A percentile compares a stretch with the other conserved stretches of the same genome.
Evolutionary conservation across 2,797 vertebrate species (phyloP).

Genomic region (Rhinoraja longicauda): DNA sequence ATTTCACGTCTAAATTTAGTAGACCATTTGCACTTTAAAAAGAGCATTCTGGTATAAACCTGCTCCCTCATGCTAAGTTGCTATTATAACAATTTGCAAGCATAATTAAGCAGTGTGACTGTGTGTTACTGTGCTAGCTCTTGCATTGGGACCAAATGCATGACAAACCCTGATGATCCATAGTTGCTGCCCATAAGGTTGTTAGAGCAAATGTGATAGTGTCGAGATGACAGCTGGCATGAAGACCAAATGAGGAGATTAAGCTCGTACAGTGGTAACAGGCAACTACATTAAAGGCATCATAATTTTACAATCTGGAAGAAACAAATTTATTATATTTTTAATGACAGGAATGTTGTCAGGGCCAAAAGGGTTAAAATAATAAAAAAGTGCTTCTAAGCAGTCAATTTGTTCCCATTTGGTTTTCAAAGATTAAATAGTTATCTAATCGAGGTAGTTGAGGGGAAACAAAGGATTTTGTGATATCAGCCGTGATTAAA

Average conservation of each 20-base stretch:
- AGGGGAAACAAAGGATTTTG: too few relatives aligned
- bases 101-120: slow-evolving; percentile 33
- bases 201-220: slow-evolving; percentile 5
- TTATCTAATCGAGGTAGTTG: too few relatives aligned
- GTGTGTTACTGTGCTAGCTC: not conserved
- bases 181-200: not conserved
- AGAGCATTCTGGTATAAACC: slow-evolving; percentile 30
- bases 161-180: slow-evolving; percentile 27
- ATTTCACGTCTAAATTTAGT: slow-evolving; percentile 30
- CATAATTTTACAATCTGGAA: not conserved
- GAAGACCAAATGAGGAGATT: not conserved
- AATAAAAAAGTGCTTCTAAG: too few relatives aligned
- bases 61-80: slow-evolving; percentile 1
- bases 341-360: not conserved
- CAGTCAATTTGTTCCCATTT: too few relatives aligned
- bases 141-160: slow-evolving; percentile 17
- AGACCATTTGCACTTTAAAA: slow-evolving; percentile 27
- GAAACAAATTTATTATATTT: too few relatives aligned
- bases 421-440: too few relatives aligned
- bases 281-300: not conserved
- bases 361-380: not conserved
- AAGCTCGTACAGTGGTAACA: not conserved
- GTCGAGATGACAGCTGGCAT: slow-evolving; percentile 6
- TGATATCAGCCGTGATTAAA: too few relatives aligned
- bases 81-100: slow-evolving; percentile 32